Base-by-base conservation (phyloP, 2,797 vertebrate genomes). In the Leuciscus waleckii region DNA sequence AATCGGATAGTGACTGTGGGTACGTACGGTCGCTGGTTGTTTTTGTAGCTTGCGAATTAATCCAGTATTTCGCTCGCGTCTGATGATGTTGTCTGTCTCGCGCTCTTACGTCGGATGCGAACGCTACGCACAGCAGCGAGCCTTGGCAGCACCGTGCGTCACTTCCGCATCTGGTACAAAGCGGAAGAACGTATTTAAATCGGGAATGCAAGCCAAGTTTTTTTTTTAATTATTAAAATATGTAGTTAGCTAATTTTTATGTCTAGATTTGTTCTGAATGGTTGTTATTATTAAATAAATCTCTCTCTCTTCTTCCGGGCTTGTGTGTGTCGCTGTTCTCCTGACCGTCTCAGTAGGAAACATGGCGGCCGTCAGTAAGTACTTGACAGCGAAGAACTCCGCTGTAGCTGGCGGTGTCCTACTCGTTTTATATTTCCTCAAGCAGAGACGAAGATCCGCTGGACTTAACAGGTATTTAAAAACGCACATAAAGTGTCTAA, bases 311-410 rank as follows among this genome's bases (percentile, higher is more conserved):
- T 49, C 41, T 79, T 61, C 49, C 75, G 74, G 75, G 65, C 11
- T 67, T 58, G 65, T 35, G 51, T 32, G 46, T 35, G 32, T 5
- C 16, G 65, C 83, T 58, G 49, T n/a, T 37, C 83, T 71, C 76
- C 65, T 65, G 71, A 29, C 23, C 14, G 54, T 71, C 73, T 19
- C 90, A 88, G 87, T 77, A 43, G 86, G 89, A 85, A 92, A 94
- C 91, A 99, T 99, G 98, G 97, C 97, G 93, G 94, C 94, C 69
- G 93, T 98, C 92, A 99, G 98, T 94, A 98, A 96, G 92, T 96
- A 96, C 87, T 37, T 98, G 84, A 97, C 97, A 21, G 94, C 93
- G 78, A 97, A 93, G 69, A 97, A 96, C 90, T 97, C 96, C 19
- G 95, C 97, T 75, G 91, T 96, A 89, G 97, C 96, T 2, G 96